Base-by-base conservation (phyloP, 2,888 invertebrate species). In the Metalampra italica region DNA sequence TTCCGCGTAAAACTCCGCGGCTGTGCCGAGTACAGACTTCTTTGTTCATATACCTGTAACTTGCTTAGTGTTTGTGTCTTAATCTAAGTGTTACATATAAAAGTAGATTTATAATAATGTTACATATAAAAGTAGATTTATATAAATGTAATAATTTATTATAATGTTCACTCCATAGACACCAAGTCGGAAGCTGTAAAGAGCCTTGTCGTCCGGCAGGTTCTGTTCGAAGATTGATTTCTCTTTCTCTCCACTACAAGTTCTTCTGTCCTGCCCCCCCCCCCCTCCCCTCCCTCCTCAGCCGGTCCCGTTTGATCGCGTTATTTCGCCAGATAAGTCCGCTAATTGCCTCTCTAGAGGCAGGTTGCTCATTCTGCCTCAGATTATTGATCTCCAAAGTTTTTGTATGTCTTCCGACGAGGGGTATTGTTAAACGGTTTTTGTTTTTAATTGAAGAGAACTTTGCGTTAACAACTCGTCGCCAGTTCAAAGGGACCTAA, bases 191-290 rank as follows among this genome's bases (percentile, higher is more conserved):
- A 5, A 0, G 15, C 0, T 56, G 1, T 71, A 66, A 79, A 64
- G 3, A 15, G 3, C 12, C 29, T 36, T 32, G 3, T 51, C 51
- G 68, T 70, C 71, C 68, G 59, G 66, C 73, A 75, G 70, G 72
- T 81, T 77, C 69, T 57, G 65, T 64, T 67, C 74, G 75, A 80
- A 83, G 85, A 86, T 87, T 84, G 86, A 87, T 86, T 84, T 67
- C 83, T 82, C 77, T 79, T 77, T 75, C 77, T 77, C 69, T 69
- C 63, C 71, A 72, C 71, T 71, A 68, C 70, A 73, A 74, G 62
- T 72, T 66, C 63, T 22, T 22, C 22, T 22, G 3, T 2, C 2
- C 22, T 22, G 22, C 59, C 57, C 64, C 47, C 52, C 56, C 51
- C 56, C 52, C 55, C 53, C 49, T 47, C 46, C 49, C 49, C 55